phyloP scores from a whole-genome alignment of 1,140 invertebrate genomes.

The Drosophila willistoni region DNA sequence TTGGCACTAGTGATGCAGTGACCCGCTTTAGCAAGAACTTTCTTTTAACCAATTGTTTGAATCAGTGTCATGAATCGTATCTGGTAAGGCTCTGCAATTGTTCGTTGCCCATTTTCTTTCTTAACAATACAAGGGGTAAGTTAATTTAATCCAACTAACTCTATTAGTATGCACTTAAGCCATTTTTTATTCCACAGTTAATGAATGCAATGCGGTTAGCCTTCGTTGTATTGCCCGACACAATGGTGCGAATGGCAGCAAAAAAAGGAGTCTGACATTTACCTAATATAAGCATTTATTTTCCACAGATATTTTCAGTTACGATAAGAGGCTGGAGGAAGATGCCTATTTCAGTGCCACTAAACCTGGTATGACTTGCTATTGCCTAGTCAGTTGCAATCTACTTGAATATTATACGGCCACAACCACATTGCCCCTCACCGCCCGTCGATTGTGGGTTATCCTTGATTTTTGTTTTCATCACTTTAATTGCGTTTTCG shows the following conservation, averaged over 20 bases:
- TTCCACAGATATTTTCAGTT: conserved; percentile 69
- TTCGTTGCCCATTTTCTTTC: conserved; percentile 67
- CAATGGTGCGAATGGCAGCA: conserved; percentile 50
- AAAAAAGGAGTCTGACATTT: not conserved
- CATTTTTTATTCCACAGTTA: conserved; percentile 25
- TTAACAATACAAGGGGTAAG: conserved; percentile 49
- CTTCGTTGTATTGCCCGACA: conserved; percentile 67
- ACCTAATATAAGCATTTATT: not conserved
- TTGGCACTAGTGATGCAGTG: conserved; percentile 48
- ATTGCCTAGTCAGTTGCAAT: conserved; percentile 69
- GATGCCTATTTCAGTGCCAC: conserved; percentile 66
- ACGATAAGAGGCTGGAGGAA: conserved; percentile 70
- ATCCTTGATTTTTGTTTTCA: not conserved
- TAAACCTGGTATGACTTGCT: conserved; percentile 75
- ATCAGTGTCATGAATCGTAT: conserved; percentile 70
- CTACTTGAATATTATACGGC: conserved; percentile 66
- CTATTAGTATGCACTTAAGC: no score
- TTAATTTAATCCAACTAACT: no score
- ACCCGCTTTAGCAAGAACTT: conserved; percentile 35
- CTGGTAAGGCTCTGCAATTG: conserved; percentile 68
- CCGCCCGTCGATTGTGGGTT: conserved; percentile 28
- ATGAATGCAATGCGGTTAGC: conserved; percentile 52
- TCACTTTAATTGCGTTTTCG: not conserved
- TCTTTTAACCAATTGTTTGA: conserved; percentile 61
- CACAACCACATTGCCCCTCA: conserved; percentile 65